Percentiles rank a stretch among this genome's conserved stretches.
Evolutionary conservation across 2,113 vertebrate genomes (phyloP).

Genomic region (Callaeas wilsoni): DNA sequence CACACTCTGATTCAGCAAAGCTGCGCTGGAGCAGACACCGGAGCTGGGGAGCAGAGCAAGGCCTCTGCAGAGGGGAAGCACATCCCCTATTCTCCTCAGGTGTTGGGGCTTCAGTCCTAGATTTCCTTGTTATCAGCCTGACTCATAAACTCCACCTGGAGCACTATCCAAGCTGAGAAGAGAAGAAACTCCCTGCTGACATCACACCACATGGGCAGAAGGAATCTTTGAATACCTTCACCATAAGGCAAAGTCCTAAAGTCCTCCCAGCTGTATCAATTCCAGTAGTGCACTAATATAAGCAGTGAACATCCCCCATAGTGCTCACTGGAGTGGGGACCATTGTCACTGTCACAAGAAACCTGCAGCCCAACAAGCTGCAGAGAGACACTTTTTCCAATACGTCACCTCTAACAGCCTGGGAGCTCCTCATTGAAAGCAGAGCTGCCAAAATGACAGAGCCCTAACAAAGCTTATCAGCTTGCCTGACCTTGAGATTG

Average conservation of each 20-base stretch:
- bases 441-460: not conserved
- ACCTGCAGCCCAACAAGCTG: not conserved
- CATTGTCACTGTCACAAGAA: not conserved
- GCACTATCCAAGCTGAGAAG: not conserved
- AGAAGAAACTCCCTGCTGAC: not conserved
- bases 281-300: not conserved
- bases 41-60: not conserved
- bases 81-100: not conserved
- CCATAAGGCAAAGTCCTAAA: not conserved
- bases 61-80: not conserved
- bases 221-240: not conserved
- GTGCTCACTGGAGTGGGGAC: not conserved
- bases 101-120: too few species aligned
- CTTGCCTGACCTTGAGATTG: not conserved
- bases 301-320: not conserved
- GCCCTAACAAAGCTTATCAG: not conserved
- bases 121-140: not conserved
- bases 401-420: not conserved
- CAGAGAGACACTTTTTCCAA: not conserved
- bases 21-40: not conserved
- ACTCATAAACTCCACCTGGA: not conserved
- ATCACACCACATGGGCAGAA: rapidly evolving
- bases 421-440: not conserved
- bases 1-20: not conserved
- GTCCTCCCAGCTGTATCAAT: not conserved